phyloP scores from a whole-genome alignment of 2,113 vertebrate species.

The Trachemys scripta region DNA sequence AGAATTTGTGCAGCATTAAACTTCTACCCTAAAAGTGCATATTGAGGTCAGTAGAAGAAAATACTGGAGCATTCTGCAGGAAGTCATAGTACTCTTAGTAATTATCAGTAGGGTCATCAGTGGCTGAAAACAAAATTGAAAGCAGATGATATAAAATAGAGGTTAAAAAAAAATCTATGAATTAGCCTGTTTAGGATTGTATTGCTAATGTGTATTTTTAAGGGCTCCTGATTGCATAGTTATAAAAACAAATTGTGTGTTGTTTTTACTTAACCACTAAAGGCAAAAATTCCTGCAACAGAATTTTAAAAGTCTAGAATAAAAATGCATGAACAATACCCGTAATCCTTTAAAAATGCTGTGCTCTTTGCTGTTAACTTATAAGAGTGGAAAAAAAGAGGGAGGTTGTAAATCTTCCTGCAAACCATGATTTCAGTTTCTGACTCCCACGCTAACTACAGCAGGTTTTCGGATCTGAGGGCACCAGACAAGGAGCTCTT shows the following conservation, averaged over 20 bases:
- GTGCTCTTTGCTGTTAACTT: not conserved
- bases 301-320: not conserved
- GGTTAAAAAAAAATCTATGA: not conserved
- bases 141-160: not conserved
- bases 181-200: fast-evolving
- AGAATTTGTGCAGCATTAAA: not conserved
- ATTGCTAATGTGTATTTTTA: not conserved
- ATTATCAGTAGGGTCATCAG: not conserved
- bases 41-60: not conserved
- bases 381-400: not conserved
- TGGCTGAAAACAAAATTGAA: not conserved
- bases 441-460: conserved; percentile 34
- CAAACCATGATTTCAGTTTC: conserved; percentile 19
- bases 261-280: not conserved
- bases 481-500: conserved; percentile 61
- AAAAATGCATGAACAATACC: fast-evolving
- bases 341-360: not conserved
- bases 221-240: not conserved
- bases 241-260: not conserved
- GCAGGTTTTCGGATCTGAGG: conserved; percentile 53
- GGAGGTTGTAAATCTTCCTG: not conserved
- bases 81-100: not conserved
- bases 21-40: not conserved
- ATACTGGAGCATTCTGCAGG: not conserved
- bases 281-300: not conserved